Base-by-base conservation (phyloP, 2,113 vertebrate species). In the Columba janthina region DNA sequence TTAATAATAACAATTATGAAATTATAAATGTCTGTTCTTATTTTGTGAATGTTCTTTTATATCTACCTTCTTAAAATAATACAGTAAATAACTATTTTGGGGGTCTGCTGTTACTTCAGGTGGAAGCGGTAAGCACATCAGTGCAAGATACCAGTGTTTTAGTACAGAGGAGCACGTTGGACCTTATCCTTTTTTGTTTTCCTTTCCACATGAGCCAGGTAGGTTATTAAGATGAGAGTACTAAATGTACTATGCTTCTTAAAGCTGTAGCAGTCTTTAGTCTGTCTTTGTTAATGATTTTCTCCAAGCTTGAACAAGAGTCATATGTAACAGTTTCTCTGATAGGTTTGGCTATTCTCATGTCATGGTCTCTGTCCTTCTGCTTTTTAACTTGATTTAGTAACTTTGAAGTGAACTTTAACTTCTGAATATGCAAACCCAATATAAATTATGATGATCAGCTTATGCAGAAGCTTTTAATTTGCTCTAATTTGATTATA, bases 131-230 rank as follows among this genome's bases (percentile, higher is more conserved):
- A 80, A 99, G 99, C 95, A 99, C 99, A 26, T 99, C 99, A 12
- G 99, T 99, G 51, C 99, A 99, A 96, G 99, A 99, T 94, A 99
- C 99, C 66, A 99, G 99, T 97, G 99, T 99, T 79, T 97, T 99
- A 92, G 99, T 99, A 24, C 99, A 99, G 97, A 99, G 99, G 95
- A 99, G 99, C 97, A 99, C 99, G 0, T 96, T 99, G 96, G 99
- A 99, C 95, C 98, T 99, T 86, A 99, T 99, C 85, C 98, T 99
- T 75, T 99, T 99, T 97, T 99, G 99, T 96, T 99, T 99, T 97
- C 99, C 99, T 58, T 99, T 99, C 96, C 99, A 99, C 94, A 99
- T 99, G 99, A 99, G 99, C 97, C 99, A 99, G 99, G 99, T 99
- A 97, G 95, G 94, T 93, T 70, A 38, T 82, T 80, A 90, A 88